Conservation (phyloP, 1,140 invertebrate species). For the Drosophila takahashii region DNA sequence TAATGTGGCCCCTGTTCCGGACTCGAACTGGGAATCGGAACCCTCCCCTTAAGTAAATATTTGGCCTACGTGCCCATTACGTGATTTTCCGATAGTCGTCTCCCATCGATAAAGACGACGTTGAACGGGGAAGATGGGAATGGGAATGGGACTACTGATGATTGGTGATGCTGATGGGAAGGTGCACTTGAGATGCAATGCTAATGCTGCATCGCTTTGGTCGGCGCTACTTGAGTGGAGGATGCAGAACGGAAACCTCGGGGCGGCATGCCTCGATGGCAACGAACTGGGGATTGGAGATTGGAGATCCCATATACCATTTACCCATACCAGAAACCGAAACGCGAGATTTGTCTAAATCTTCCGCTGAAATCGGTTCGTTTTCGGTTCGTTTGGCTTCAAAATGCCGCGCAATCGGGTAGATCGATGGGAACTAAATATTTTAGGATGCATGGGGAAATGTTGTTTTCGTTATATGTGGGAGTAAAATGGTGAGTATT, state of each 20-base stretch:
- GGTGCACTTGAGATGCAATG: conserved; percentile 41
- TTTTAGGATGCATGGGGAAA: neutral
- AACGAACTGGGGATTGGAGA: conserved; percentile 10
- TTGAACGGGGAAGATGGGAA: conserved; percentile 21
- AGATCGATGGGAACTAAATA: conserved; percentile 29
- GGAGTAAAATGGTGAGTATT: neutral
- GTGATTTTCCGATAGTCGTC: conserved; percentile 80
- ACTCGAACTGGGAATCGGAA: too few relatives aligned
- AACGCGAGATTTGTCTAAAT: conserved; percentile 24
- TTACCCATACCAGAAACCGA: too few relatives aligned
- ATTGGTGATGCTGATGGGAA: conserved; percentile 18
- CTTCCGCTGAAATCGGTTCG: conserved; percentile 10
- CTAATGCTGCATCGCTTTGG: conserved; percentile 22
- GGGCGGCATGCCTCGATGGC: conserved; percentile 38
- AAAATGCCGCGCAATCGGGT: neutral
- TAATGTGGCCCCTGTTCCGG: conserved; percentile 37
- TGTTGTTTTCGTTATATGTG: neutral
- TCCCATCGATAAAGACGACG: conserved; percentile 52
- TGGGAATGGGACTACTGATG: neutral
- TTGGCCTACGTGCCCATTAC: conserved; percentile 79
- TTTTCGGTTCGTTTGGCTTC: conserved; percentile 24
- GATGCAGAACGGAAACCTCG: conserved; percentile 12
- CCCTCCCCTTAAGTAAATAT: conserved; percentile 70
- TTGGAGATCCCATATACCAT: neutral
- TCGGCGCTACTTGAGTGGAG: conserved; percentile 26